phyloP scores from a whole-genome alignment of 2,113 vertebrate species.

The Poicephalus meyeri region DNA sequence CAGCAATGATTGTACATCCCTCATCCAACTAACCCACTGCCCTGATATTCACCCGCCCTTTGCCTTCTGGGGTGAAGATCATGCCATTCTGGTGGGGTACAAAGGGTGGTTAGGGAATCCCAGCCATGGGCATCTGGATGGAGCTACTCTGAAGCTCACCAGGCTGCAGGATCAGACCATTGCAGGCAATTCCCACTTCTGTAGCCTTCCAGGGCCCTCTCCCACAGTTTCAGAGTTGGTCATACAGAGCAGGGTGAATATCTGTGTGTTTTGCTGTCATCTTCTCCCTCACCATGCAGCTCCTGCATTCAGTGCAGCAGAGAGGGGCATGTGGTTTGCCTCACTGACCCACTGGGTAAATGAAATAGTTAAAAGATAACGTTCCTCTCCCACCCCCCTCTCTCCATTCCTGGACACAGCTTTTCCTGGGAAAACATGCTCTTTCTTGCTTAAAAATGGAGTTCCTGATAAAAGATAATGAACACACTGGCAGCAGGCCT shows the following conservation, averaged over 20 bases:
- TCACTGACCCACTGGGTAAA: neutral
- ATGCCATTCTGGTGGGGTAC: fast-evolving
- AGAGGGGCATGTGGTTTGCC: neutral
- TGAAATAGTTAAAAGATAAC: neutral
- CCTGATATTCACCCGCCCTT: neutral
- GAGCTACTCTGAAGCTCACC: neutral
- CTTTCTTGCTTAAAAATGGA: neutral
- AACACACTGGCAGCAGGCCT: neutral
- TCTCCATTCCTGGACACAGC: neutral
- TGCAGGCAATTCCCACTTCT: neutral
- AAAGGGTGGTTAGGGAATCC: neutral
- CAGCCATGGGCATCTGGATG: neutral
- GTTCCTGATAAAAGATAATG: neutral
- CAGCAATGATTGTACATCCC: fast-evolving
- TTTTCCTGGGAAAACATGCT: neutral
- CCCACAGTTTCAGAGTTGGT: neutral
- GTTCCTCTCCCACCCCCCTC: too few species aligned
- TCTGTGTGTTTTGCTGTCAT: neutral
- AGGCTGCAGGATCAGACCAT: neutral
- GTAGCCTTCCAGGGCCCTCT: too few species aligned
- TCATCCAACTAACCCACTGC: neutral
- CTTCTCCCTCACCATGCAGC: neutral
- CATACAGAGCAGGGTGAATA: neutral
- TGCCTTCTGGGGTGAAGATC: neutral
- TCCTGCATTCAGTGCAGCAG: neutral